Evolutionary conservation across 2,888 invertebrate species (phyloP).

Genomic region (Mayetiola destructor): DNA sequence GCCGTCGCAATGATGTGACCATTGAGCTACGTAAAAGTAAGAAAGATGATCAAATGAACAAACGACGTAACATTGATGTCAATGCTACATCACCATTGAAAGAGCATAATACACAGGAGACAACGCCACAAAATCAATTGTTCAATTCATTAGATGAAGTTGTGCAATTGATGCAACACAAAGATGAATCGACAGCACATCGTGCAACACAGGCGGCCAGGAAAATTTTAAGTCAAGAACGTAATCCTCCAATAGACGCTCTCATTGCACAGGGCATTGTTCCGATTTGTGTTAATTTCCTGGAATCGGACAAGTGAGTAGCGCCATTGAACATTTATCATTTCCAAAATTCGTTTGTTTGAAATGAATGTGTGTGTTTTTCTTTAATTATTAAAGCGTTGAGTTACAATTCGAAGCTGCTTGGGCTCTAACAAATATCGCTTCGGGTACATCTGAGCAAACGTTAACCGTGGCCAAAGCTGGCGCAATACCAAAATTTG

Average conservation of each 20-base stretch:
- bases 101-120: slow-evolving; percentile 34
- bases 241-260: slow-evolving; percentile 77
- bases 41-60: slow-evolving; percentile 85
- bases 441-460: slow-evolving; percentile 84
- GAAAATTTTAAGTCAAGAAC: slow-evolving; percentile 74
- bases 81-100: slow-evolving; percentile 38
- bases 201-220: slow-evolving; percentile 68
- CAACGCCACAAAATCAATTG: slow-evolving; percentile 28
- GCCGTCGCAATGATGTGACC: slow-evolving; percentile 75
- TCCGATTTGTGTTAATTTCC: slow-evolving; percentile 62
- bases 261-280: slow-evolving; percentile 77
- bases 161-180: slow-evolving; percentile 51
- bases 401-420: slow-evolving; percentile 86
- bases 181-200: slow-evolving; percentile 47
- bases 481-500: slow-evolving; percentile 74
- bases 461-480: slow-evolving; percentile 72
- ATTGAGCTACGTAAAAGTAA: slow-evolving; percentile 85
- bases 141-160: slow-evolving; percentile 56
- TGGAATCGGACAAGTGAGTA: slow-evolving; percentile 33
- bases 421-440: slow-evolving; percentile 96
- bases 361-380: neutral
- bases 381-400: slow-evolving; percentile 39
- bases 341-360: neutral
- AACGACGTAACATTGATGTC: slow-evolving; percentile 67
- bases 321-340: neutral